These are phyloP conservation scores for Acleris laterana DNA, from an alignment of 2,888 invertebrate genomes.

Conservation along the genomic window DNA sequence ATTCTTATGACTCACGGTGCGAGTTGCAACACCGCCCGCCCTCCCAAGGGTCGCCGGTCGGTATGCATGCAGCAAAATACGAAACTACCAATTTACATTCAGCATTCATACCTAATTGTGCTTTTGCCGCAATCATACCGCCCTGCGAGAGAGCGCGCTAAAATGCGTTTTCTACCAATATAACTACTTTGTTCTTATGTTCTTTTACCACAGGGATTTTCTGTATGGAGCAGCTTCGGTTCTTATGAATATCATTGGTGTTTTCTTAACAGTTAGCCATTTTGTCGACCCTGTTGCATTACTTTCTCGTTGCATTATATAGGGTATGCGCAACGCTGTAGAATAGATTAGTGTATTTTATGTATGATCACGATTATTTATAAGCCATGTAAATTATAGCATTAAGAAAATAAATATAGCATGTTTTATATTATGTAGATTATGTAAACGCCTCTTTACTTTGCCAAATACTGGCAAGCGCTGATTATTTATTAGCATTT, in stretches of 20 bases:
- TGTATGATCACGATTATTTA: constrained; percentile 69
- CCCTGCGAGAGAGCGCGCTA: too few relatives aligned
- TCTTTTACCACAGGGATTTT: constrained; percentile 1
- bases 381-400: constrained; percentile 79
- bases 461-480: constrained; percentile 70
- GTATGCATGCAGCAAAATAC: too few relatives aligned
- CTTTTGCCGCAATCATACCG: too few relatives aligned
- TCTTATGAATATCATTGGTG: constrained; percentile 23
- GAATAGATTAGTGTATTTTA: constrained; percentile 64
- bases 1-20: constrained; percentile 31
- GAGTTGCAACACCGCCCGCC: constrained; percentile 1
- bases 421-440: constrained; percentile 83
- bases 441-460: constrained; percentile 75
- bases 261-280: constrained; percentile 12
- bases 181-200: not conserved
- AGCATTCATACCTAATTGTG: not conserved
- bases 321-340: constrained; percentile 65
- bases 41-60: too few relatives aligned
- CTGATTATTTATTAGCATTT: constrained; percentile 84
- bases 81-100: not conserved
- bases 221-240: constrained; percentile 26
- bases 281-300: constrained; percentile 27
- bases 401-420: constrained; percentile 75
- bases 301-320: constrained; percentile 53
- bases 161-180: not conserved